phyloP scores from a whole-genome alignment of 2,888 invertebrate genomes.

The Sesia apiformis region DNA sequence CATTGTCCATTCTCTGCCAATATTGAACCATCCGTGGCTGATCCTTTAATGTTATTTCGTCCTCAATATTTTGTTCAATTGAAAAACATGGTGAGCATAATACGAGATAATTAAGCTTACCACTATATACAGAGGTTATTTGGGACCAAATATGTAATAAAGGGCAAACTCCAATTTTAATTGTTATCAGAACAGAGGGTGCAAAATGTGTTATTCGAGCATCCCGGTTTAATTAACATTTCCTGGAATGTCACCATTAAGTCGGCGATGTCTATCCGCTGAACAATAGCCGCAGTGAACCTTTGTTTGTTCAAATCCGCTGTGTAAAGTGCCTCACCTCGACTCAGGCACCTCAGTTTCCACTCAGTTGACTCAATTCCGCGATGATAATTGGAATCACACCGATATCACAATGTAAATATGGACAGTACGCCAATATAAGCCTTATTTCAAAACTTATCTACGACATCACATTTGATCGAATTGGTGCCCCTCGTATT shows the following conservation, averaged over 20 bases:
- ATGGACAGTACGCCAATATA: neutral
- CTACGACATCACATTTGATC: too few species aligned
- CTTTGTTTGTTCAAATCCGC: slow-evolving; percentile 40
- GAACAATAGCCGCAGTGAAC: slow-evolving; percentile 25
- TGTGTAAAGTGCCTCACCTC: slow-evolving; percentile 2
- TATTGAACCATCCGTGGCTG: too few species aligned
- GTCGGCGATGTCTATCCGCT: slow-evolving; percentile 25
- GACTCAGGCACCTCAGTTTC: neutral
- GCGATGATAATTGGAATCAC: slow-evolving; percentile 58
- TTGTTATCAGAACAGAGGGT: slow-evolving; percentile 24
- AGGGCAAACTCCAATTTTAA: slow-evolving; percentile 13
- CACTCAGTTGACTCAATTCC: slow-evolving; percentile 40
- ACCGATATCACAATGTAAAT: slow-evolving; percentile 22
- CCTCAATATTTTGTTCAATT: too few species aligned
- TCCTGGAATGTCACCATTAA: slow-evolving; percentile 65
- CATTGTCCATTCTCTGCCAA: slow-evolving; percentile 34
- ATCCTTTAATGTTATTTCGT: too few species aligned
- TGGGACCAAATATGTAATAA: neutral
- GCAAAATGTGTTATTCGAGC: slow-evolving; percentile 42
- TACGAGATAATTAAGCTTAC: too few species aligned
- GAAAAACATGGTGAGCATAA: too few species aligned
- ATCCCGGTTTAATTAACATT: slow-evolving; percentile 63
- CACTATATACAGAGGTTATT: too few species aligned
- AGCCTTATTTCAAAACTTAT: too few species aligned
- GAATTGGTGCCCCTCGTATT: too few species aligned